Evolutionary conservation across 2,888 invertebrate species (phyloP), one percentile per base, ranked within the genome.

Genomic region (Salpingus planirostris): DNA sequence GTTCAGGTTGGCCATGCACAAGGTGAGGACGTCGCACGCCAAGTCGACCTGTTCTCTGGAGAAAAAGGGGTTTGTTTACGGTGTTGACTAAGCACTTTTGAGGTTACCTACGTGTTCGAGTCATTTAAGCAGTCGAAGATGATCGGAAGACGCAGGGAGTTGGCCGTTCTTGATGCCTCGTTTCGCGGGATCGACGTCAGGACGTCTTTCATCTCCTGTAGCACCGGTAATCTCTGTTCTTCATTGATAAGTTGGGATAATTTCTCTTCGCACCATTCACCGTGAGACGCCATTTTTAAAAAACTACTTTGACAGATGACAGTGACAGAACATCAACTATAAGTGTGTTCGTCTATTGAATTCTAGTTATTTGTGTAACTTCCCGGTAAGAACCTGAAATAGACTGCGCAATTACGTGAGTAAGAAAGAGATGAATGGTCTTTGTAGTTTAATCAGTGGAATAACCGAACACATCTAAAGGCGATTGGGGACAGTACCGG

Each of bases 101-200:
- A 40, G 42, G 47, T 55, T 46, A 54, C 64, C 60, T 61, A 68
- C 68, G 51, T 54, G 31, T 67, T 69, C 5, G 67, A 62, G 35
- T 68, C 65, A 52, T 79, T 74, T 15, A 80, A 60, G 47, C 80
- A 81, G 23, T 77, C 72, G 37, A 80, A 72, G 32, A 83, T 69
- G 46, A 73, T 65, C 1, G 75, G 66, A 31, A 80, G 67, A 42
- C 73, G 71, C 11, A 74, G 43, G 29, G 63, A 42, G 25, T 58
- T 59, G 7, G 62, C 62, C 10, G 66, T 62, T 42, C 62, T 53
- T 10, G 53, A 49, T 2, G 57, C 60, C 50, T 71, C 68, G 22
- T 65, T 47, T 6, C 60, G 50, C 1, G 65, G 50, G 11, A 65
- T 44, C 5, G 61, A 55, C 33, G 57, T 54, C 1, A 73, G 56